phyloP scores from a whole-genome alignment of 2,888 invertebrate genomes.

The Habrosyne pyritoides region DNA sequence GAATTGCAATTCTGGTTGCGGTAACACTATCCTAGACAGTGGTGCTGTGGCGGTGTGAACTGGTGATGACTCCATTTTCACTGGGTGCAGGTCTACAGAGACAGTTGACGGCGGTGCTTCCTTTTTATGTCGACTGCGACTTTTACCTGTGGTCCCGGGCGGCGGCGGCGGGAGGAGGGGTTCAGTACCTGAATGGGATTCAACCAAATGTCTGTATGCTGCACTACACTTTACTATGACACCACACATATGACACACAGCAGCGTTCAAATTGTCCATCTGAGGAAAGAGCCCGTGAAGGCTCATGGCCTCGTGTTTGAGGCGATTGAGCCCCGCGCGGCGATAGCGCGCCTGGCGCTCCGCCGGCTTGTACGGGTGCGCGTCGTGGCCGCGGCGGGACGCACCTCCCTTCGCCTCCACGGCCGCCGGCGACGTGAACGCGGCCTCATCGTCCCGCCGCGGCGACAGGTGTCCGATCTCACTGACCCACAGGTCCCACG shows the following conservation, averaged over 20 bases:
- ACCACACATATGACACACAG: constrained; percentile 91
- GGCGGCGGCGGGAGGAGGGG: constrained; percentile 76
- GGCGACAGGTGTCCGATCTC: constrained; percentile 79
- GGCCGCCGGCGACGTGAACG: constrained; percentile 48
- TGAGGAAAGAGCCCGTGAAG: constrained; percentile 91
- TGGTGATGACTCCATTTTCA: constrained; percentile 67
- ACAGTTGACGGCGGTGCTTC: constrained; percentile 62
- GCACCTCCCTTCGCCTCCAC: constrained; percentile 58
- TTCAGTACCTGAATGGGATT: constrained; percentile 75
- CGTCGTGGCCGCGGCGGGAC: constrained; percentile 53
- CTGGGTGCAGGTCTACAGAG: constrained; percentile 61
- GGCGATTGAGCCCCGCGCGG: constrained; percentile 79
- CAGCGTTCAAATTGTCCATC: constrained; percentile 89
- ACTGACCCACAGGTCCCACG: constrained; percentile 80
- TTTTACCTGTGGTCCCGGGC: constrained; percentile 57
- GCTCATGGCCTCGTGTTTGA: constrained; percentile 86
- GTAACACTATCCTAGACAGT: constrained; percentile 69
- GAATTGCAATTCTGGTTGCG: constrained; percentile 69
- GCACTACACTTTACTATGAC: constrained; percentile 91
- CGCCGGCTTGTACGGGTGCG: constrained; percentile 62
- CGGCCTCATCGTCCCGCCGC: constrained; percentile 65
- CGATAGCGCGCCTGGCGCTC: constrained; percentile 52
- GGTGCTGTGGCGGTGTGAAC: constrained; percentile 66
- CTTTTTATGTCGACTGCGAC: constrained; percentile 71
- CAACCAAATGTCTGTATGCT: constrained; percentile 88